These are phyloP conservation scores for Melanaphis sacchari DNA, from an alignment of 1,140 invertebrate genomes.

Conservation along the genomic window DNA sequence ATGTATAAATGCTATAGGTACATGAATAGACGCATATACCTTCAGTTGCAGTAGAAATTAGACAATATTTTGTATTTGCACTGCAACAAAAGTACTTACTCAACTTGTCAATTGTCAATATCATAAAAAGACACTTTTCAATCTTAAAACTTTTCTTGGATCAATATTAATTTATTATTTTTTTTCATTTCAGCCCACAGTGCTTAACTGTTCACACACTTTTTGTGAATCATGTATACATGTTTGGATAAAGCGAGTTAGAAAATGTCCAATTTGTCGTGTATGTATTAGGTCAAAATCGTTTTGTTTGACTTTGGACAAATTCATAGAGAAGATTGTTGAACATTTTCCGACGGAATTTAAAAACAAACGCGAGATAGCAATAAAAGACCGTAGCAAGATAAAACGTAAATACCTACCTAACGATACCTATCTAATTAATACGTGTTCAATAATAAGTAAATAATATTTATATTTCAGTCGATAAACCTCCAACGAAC, in stretches of 20 bases:
- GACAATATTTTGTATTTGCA: background rate
- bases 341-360: background rate
- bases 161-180: background rate
- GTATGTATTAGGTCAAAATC: background rate
- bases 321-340: background rate
- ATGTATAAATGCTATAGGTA: background rate
- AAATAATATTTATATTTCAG: background rate
- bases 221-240: background rate
- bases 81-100: background rate
- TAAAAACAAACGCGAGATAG: background rate
- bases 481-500: background rate
- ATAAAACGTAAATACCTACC: background rate
- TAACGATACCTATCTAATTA: background rate
- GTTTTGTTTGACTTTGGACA: background rate
- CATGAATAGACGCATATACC: background rate
- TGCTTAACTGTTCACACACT: background rate
- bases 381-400: background rate
- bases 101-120: background rate
- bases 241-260: background rate
- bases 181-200: background rate
- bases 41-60: background rate
- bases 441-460: background rate
- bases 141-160: background rate
- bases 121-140: background rate
- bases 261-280: conserved; percentile 3